Conservation (phyloP, 1,140 invertebrate genomes). For the Diuraphis noxia region DNA sequence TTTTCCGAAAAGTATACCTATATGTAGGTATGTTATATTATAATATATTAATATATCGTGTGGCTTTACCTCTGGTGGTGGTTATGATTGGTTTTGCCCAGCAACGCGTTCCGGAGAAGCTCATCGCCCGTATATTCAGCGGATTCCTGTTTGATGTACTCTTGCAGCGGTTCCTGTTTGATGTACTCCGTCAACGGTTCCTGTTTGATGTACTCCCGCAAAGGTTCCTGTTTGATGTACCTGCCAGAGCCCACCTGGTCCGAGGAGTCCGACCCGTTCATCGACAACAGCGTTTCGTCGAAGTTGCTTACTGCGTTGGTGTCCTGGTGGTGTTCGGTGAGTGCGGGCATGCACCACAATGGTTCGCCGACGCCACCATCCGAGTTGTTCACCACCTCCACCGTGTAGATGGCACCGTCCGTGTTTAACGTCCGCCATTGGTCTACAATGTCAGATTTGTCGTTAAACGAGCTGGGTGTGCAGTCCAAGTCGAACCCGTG, state of each 20-base stretch:
- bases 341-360: constrained; percentile 59
- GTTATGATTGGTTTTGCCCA: constrained; percentile 65
- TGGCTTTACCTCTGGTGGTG: constrained; percentile 59
- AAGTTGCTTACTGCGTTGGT: constrained; percentile 68
- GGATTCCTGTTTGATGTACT: constrained; percentile 56
- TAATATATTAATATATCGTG: not conserved
- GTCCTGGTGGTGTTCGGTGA: constrained; percentile 57
- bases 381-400: constrained; percentile 65
- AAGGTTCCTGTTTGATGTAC: constrained; percentile 56
- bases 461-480: constrained; percentile 61
- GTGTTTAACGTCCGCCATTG: constrained; percentile 80
- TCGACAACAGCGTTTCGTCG: constrained; percentile 64
- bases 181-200: constrained; percentile 56
- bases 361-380: constrained; percentile 55
- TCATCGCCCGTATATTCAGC: constrained; percentile 68
- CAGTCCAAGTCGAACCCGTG: constrained; percentile 59
- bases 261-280: constrained; percentile 72
- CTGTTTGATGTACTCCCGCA: constrained; percentile 53
- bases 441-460: constrained; percentile 76
- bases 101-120: constrained; percentile 76
- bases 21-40: too few species aligned
- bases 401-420: constrained; percentile 65
- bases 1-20: too few species aligned
- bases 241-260: constrained; percentile 60
- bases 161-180: constrained; percentile 55